phyloP scores from a whole-genome alignment of 2,888 invertebrate genomes.

The Drosophila falleni region DNA sequence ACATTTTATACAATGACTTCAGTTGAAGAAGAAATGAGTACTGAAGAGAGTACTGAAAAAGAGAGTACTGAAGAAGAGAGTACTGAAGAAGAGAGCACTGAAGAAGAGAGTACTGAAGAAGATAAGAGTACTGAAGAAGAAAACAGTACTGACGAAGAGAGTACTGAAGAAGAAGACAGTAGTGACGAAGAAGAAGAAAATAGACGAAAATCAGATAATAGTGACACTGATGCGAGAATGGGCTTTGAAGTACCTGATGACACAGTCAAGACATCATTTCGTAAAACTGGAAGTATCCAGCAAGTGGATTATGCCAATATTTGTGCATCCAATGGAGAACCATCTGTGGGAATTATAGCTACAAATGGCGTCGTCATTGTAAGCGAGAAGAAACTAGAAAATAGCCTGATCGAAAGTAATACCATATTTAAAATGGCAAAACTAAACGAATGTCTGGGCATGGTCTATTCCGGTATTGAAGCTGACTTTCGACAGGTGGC shows the following conservation, averaged over 20 bases:
- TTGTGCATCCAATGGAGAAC: not conserved
- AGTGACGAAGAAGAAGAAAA: not conserved
- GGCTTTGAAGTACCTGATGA: too few species aligned
- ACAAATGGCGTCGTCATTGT: constrained; percentile 4
- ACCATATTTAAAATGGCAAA: not conserved
- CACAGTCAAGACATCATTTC: not conserved
- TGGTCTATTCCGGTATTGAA: not conserved
- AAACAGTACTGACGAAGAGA: not conserved
- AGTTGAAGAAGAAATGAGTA: too few species aligned
- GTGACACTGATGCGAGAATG: not conserved
- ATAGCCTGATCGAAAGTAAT: not conserved
- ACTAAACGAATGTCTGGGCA: not conserved
- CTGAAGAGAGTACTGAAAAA: not conserved
- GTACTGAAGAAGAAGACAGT: not conserved
- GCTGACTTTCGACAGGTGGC: not conserved
- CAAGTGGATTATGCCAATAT: not conserved
- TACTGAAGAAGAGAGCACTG: not conserved
- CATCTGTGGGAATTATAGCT: not conserved
- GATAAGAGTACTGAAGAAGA: not conserved
- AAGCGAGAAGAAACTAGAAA: not conserved
- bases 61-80: too few species aligned
- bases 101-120: too few species aligned
- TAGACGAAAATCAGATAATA: not conserved
- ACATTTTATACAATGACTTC: not conserved
- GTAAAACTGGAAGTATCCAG: not conserved